A percentile compares a stretch with the other conserved stretches of the same genome.
Evolutionary conservation across 2,888 invertebrate species (phyloP).

Genomic region (Minunthozetes semirufus): DNA sequence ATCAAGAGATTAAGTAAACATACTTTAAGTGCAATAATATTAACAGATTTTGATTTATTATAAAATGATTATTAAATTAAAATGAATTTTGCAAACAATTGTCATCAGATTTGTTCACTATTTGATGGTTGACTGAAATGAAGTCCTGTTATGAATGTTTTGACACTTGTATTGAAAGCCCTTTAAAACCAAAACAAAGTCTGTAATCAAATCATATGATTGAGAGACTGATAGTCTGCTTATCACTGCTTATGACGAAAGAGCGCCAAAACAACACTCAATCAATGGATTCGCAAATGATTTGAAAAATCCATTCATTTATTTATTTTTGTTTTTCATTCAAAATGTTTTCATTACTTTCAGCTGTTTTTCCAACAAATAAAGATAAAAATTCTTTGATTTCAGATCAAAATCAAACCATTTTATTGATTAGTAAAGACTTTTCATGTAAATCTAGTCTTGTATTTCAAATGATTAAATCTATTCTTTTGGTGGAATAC

Average conservation of each 20-base stretch:
- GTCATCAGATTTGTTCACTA: too few species aligned
- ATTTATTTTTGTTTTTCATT: neutral
- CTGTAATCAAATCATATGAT: neutral
- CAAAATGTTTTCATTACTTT: slow-evolving; percentile 23
- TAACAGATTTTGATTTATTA: too few species aligned
- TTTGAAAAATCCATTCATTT: neutral
- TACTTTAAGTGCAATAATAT: too few species aligned
- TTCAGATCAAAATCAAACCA: neutral
- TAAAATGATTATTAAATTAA: too few species aligned
- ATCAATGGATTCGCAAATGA: neutral
- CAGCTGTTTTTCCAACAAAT: neutral
- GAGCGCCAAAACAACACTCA: slow-evolving; percentile 9
- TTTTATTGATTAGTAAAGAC: neutral
- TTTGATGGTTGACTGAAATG: too few species aligned
- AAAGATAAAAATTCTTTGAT: neutral
- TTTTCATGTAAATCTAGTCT: neutral
- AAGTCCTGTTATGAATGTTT: too few species aligned
- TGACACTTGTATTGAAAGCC: too few species aligned
- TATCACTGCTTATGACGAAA: neutral
- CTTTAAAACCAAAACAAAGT: neutral
- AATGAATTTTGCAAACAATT: too few species aligned
- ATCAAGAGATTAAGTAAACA: too few species aligned
- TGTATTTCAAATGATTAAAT: neutral
- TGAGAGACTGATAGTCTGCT: neutral
- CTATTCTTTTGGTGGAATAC: neutral